Conservation (phyloP, 1,140 invertebrate genomes). For the Ephestia elutella region DNA sequence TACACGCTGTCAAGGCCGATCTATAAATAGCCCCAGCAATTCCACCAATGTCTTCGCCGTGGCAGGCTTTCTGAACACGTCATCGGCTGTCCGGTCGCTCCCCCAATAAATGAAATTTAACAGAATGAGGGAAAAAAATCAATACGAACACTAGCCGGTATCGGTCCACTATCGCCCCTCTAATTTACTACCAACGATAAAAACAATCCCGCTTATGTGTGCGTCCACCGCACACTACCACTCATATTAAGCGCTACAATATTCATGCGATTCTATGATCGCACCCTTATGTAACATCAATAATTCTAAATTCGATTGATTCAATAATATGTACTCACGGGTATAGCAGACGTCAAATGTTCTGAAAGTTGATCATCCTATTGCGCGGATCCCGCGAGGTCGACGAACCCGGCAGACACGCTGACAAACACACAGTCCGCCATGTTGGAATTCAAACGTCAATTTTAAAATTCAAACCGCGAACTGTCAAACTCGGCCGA, state of each 20-base stretch:
- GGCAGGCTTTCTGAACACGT: conserved; percentile 36
- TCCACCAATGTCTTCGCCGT: conserved; percentile 8
- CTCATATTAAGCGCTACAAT: conserved; percentile 42
- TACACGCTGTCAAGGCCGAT: background rate
- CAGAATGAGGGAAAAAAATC: conserved; percentile 74
- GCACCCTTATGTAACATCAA: conserved; percentile 50
- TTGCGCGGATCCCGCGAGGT: conserved; percentile 31
- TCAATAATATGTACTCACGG: conserved; percentile 52
- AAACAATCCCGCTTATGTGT: conserved; percentile 45
- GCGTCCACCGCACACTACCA: conserved; percentile 22
- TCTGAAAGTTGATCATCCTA: conserved; percentile 68
- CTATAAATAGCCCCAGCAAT: background rate
- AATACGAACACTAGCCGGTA: conserved; percentile 61
- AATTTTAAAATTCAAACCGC: conserved; percentile 63
- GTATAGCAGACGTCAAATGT: conserved; percentile 67
- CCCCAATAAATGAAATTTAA: conserved; percentile 74
- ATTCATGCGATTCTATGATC: conserved; percentile 48
- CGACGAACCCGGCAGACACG: conserved; percentile 50
- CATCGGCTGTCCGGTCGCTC: conserved; percentile 51
- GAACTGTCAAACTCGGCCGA: conserved; percentile 60
- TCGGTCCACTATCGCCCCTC: conserved; percentile 62
- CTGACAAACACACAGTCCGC: conserved; percentile 58
- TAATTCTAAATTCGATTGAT: conserved; percentile 40
- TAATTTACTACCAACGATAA: conserved; percentile 64
- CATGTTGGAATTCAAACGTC: conserved; percentile 65